Evolutionary conservation across 2,113 vertebrate species (phyloP).

Genomic region (Pseudorhombus dupliciocellatus): DNA sequence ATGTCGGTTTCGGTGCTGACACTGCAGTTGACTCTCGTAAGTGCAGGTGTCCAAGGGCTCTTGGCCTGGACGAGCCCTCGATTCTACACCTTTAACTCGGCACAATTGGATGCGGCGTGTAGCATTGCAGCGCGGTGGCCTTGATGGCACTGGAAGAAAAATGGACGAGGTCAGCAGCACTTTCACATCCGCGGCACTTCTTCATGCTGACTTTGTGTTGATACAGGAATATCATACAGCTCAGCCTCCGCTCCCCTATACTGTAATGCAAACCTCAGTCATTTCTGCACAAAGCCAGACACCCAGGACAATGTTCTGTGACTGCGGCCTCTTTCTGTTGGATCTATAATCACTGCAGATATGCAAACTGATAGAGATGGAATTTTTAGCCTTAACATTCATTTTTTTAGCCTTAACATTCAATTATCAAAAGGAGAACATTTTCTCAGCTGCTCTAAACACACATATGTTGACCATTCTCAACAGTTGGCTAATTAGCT

Average conservation of each 20-base stretch:
- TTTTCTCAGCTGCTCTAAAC: conserved; percentile 30
- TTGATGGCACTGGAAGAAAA: conserved; percentile 68
- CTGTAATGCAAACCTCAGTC: conserved; percentile 34
- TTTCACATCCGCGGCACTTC: conserved; percentile 62
- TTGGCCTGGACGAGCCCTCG: conserved; percentile 52
- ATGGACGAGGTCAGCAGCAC: conserved; percentile 74
- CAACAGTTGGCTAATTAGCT: conserved; percentile 66
- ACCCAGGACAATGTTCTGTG: conserved; percentile 24
- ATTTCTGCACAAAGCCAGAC: conserved; percentile 36
- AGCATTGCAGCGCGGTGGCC: conserved; percentile 61
- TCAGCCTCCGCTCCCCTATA: conserved; percentile 23
- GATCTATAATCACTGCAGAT: conserved; percentile 2
- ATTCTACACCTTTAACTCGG: conserved; percentile 63
- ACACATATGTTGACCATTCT: conserved; percentile 46
- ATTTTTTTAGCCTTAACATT: conserved; percentile 12
- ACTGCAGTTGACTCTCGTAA: conserved; percentile 70
- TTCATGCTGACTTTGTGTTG: conserved; percentile 71
- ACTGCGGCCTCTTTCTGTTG: conserved; percentile 22
- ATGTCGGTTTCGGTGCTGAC: conserved; percentile 65
- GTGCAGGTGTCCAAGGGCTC: conserved; percentile 55
- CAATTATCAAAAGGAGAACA: not conserved
- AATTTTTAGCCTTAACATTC: conserved; percentile 9
- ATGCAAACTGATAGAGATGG: conserved; percentile 21
- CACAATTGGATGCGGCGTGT: conserved; percentile 60
- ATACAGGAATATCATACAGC: conserved; percentile 59